phyloP scores from a whole-genome alignment of 2,888 invertebrate genomes.

The Chrysolina americana region DNA sequence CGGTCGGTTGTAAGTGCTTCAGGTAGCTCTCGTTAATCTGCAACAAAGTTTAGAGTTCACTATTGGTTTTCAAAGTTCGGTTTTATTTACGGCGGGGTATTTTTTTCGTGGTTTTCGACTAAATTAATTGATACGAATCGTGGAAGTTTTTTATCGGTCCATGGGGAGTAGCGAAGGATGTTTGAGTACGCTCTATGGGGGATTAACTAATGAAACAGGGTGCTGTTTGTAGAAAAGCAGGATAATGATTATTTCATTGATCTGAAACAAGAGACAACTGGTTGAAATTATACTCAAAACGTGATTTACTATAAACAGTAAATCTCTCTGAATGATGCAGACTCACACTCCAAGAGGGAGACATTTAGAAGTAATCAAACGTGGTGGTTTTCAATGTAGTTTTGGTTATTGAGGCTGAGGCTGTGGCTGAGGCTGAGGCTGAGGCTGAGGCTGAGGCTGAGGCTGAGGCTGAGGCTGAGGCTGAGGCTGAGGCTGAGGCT shows the following conservation, averaged over 20 bases:
- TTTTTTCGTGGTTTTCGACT: neutral
- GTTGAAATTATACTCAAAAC: no score
- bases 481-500: no score
- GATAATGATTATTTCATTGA: neutral
- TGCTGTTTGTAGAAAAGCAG: neutral
- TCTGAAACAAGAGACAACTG: no score
- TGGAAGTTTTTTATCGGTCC: neutral
- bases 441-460: no score
- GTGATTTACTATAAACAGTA: no score
- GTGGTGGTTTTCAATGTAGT: no score
- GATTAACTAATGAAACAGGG: neutral
- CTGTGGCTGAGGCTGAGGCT: no score
- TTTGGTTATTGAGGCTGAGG: no score
- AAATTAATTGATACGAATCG: neutral
- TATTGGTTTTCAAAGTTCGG: conserved; percentile 35
- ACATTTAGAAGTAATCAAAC: no score
- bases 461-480: no score
- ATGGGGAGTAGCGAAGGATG: neutral
- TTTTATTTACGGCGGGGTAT: conserved; percentile 17
- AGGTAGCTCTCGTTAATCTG: conserved; percentile 60
- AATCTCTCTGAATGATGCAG: no score
- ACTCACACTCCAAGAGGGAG: no score
- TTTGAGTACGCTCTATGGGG: neutral
- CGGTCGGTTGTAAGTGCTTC: conserved; percentile 50
- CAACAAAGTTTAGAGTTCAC: conserved; percentile 45